A percentile compares a stretch with the other conserved stretches of the same genome.
Conservation (phyloP, 1,140 invertebrate species). For the Samia ricini region DNA sequence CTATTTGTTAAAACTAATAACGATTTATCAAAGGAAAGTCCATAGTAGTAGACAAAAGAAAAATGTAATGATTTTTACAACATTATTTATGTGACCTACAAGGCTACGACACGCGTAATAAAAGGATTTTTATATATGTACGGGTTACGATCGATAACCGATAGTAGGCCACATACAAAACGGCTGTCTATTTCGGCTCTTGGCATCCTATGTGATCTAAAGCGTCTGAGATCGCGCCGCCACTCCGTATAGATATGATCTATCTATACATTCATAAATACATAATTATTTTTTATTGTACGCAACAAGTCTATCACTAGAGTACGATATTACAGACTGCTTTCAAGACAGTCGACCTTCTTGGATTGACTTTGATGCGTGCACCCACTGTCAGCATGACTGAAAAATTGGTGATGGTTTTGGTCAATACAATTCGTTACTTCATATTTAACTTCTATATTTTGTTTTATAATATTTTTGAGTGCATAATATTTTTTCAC, state of each 20-base stretch:
- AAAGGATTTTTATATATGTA: neutral
- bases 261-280: neutral
- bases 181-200: slow-evolving; percentile 45
- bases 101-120: neutral
- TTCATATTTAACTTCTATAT: no score
- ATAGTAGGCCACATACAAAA: slow-evolving; percentile 27
- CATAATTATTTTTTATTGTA: neutral
- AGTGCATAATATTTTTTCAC: no score
- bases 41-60: neutral
- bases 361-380: no score
- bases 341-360: no score
- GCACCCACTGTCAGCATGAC: no score
- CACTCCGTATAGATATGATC: neutral
- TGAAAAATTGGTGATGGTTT: no score
- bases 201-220: slow-evolving; percentile 43
- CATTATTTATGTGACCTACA: neutral
- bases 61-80: neutral
- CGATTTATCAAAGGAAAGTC: no score
- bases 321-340: no score
- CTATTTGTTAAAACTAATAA: neutral
- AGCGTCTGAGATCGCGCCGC: neutral
- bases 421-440: no score
- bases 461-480: no score
- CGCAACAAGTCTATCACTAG: no score
- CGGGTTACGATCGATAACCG: slow-evolving; percentile 11